Evolutionary conservation across 2,113 vertebrate genomes (phyloP).

Genomic region (Peromyscus maniculatus): DNA sequence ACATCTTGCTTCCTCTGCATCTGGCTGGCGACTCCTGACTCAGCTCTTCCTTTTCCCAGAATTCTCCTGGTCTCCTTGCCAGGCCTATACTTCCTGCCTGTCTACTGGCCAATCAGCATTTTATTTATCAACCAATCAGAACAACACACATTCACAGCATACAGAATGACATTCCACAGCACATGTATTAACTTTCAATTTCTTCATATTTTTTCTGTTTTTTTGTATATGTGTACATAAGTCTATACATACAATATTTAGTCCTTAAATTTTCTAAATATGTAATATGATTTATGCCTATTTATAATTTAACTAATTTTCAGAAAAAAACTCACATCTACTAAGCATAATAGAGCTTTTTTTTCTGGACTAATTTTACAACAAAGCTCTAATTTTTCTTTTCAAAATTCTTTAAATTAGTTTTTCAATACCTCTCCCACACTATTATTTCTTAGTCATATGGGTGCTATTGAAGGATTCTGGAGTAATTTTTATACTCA

Average conservation of each 20-base stretch:
- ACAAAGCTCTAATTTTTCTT: not conserved
- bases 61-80: too few relatives aligned
- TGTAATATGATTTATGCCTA: not conserved
- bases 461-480: too few relatives aligned
- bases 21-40: too few relatives aligned
- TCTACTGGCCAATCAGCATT: too few relatives aligned
- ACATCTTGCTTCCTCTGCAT: too few relatives aligned
- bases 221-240: not conserved
- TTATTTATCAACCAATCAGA: too few relatives aligned
- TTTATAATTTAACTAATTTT: not conserved
- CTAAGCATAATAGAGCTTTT: not conserved
- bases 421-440: not conserved
- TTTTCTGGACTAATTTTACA: not conserved
- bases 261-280: not conserved
- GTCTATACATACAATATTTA: not conserved
- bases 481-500: too few relatives aligned
- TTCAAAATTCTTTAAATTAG: not conserved
- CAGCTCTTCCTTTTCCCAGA: too few relatives aligned
- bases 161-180: too few relatives aligned
- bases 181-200: not conserved
- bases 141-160: too few relatives aligned
- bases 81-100: too few relatives aligned
- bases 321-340: not conserved
- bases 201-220: conserved; percentile 1
- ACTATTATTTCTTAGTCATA: too few relatives aligned